Base-by-base conservation (phyloP, 2,888 invertebrate species). In the Cordilura impudica region DNA sequence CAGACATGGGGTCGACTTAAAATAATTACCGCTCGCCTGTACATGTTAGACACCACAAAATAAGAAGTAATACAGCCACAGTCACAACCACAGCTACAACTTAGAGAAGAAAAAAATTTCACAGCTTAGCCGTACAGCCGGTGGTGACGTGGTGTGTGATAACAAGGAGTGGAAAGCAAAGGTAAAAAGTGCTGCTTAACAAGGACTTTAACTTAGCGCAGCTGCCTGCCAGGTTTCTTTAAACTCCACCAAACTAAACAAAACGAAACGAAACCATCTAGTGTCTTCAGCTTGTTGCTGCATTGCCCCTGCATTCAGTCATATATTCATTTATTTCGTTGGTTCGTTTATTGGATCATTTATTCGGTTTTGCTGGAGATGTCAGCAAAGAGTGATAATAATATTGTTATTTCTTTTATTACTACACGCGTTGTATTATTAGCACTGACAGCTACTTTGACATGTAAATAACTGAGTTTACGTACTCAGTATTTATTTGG, bases 371-470 rank as follows among this genome's bases (percentile, higher is more conserved):
- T 67, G 53, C 51, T 63, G 21, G 70, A 67, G 75, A 79, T 75
- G 79, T 79, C 79, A 79, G 79, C 79, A 69, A 58, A 79, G 72
- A 80, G 82, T 82, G 83, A 83, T 83, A 83, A 83, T 83, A 83
- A 83, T 82, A 81, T 82, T 83, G 83, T 83, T 83, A 83, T 81
- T 78, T 81, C 82, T 73, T 76, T 83, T 82, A 83, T 83, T 83
- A 82, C 78, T 78, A 78, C 79, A 79, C 73, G 72, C 76, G 69
- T 80, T 73, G 77, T 83, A 78, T 82, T 81, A 82, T 82, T 83
- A 83, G 76, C 71, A 81, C 83, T 83, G 83, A 83, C 83, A 83
- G 82, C 66, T 81, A 66, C 82, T 82, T 83, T 83, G 83, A 83
- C 83, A 83, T 82, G 82, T 81, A 83, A 83, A 83, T 83, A 76